Base-by-base conservation (phyloP, 2,888 invertebrate species). In the Chydorus sphaericus region DNA sequence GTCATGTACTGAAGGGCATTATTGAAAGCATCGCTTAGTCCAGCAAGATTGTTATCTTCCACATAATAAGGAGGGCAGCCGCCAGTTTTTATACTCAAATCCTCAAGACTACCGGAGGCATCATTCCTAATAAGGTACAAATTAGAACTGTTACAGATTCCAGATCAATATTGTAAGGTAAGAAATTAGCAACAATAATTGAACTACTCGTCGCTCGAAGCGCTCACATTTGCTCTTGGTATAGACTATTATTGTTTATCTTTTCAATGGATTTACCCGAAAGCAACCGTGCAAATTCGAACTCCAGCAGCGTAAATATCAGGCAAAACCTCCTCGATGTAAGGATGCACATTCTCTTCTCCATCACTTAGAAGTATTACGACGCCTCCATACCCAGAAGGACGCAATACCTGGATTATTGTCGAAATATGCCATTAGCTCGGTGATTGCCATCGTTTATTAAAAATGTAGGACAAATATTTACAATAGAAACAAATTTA, bases 51-150 rank as follows among this genome's bases (percentile, higher is more conserved):
- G 23, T 52, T 11, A 11, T 52, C 52, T 20, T 31, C 26, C 7
- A 52, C 33, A 33, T 36, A 52, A 37, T 52, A 52, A 36, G 36
- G 33, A n/a, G n/a, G n/a, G 11, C 36, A 36, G 20, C 52, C 52
- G 36, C 23, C 31, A 7, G 52, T 52, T 23, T 20, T 23, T 1
- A 4, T 20, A 2, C 36, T 37, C n/a, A 52, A 36, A 36, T 52
- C 36, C 23, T 52, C 52, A 36, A 52, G 30, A 20, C 36, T 36
- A 14, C 36, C 52, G n/a, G 18, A 33, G 2, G 52, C 52, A 8
- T 16, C n/a, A 16, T 16, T 31, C 26, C 33, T 52, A 23, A 20
- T 23, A 49, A 4, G 20, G 20, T n/a, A n/a, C n/a, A n/a, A n/a
- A n/a, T n/a, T n/a, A n/a, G n/a, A n/a, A n/a, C n/a, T n/a, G n/a